A percentile compares a stretch with the other conserved stretches of the same genome.
Conservation (phyloP, 2,888 invertebrate genomes). For the Xanthia togata region DNA sequence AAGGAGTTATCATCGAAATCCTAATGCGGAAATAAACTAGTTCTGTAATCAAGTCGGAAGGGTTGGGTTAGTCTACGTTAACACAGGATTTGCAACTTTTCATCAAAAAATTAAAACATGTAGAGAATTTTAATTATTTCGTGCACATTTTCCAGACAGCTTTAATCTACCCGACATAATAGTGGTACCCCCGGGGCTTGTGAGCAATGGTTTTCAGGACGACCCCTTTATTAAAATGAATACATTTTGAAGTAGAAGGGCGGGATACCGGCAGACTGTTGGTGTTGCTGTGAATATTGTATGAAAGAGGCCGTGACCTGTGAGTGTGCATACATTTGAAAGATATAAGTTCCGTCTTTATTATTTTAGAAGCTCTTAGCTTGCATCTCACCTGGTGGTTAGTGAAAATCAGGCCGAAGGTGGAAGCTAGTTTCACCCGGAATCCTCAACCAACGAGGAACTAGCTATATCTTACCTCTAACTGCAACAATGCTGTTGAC, state of each 20-base stretch:
- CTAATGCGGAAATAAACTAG: too few species aligned
- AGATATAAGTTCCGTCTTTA: not conserved
- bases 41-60: too few species aligned
- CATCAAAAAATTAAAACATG: slow-evolving; percentile 3
- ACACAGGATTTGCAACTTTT: not conserved
- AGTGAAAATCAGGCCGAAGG: too few species aligned
- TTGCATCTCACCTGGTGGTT: too few species aligned
- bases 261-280: not conserved
- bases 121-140: slow-evolving; percentile 24
- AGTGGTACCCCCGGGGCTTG: slow-evolving; percentile 5
- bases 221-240: slow-evolving; percentile 50
- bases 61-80: too few species aligned
- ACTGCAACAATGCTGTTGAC: too few species aligned
- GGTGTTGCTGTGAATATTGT: not conserved
- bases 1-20: too few species aligned
- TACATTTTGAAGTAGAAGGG: slow-evolving; percentile 37
- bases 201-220: slow-evolving; percentile 19
- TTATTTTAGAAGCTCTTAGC: too few species aligned
- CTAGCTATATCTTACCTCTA: too few species aligned
- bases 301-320: slow-evolving; percentile 8
- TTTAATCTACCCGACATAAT: slow-evolving; percentile 49
- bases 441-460: too few species aligned
- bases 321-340: not conserved
- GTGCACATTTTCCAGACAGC: slow-evolving; percentile 26
- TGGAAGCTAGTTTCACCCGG: too few species aligned